Percentiles rank a stretch among this genome's conserved stretches.
Evolutionary conservation across 2,113 vertebrate species (phyloP).

Genomic region (Girardinichthys multiradiatus): DNA sequence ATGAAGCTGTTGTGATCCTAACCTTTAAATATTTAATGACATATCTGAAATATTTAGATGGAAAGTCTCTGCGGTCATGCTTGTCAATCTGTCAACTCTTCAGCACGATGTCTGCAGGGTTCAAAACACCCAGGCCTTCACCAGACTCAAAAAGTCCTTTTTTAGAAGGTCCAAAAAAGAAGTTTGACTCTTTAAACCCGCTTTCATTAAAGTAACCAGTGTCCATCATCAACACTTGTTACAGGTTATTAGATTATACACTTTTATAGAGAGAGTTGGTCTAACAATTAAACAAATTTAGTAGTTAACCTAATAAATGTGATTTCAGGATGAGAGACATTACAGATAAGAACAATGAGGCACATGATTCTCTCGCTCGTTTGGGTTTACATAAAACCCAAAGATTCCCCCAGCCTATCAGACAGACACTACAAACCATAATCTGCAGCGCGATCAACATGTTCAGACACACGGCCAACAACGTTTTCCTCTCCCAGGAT

Average conservation of each 20-base stretch:
- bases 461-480: slow-evolving; percentile 5
- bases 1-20: background rate
- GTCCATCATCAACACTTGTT: background rate
- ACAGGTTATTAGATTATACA: background rate
- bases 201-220: background rate
- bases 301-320: background rate
- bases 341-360: background rate
- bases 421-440: slow-evolving; percentile 7
- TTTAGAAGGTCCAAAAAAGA: slow-evolving; percentile 22
- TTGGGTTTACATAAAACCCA: background rate
- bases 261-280: background rate
- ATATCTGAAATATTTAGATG: slow-evolving; percentile 24
- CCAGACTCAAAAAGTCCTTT: slow-evolving; percentile 4
- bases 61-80: slow-evolving; percentile 20
- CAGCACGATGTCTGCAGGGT: background rate
- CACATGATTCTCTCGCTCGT: background rate
- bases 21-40: slow-evolving; percentile 4
- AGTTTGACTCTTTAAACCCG: slow-evolving; percentile 12
- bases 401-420: slow-evolving; percentile 6
- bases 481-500: background rate
- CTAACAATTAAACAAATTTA: background rate
- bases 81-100: slow-evolving; percentile 16
- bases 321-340: background rate
- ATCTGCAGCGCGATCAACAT: slow-evolving; percentile 33
- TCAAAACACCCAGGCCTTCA: background rate